These are phyloP conservation scores for Pachypsylla venusta DNA, from an alignment of 1,140 invertebrate genomes.

Conservation along the genomic window DNA sequence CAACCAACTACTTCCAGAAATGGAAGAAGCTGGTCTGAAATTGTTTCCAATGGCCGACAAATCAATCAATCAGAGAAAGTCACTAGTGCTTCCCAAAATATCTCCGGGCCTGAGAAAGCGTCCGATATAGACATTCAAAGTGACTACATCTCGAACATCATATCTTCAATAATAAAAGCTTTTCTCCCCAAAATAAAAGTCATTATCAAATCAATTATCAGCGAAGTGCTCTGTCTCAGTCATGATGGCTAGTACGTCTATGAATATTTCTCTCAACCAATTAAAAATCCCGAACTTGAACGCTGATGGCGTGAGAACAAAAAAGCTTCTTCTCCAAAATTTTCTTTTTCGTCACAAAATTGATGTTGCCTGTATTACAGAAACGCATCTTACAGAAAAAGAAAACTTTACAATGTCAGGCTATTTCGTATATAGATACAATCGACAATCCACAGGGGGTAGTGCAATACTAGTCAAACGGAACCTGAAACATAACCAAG, in stretches of 20 bases:
- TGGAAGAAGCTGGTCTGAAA: neutral
- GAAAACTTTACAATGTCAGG: neutral
- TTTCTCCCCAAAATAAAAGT: neutral
- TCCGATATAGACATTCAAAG: neutral
- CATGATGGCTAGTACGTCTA: neutral
- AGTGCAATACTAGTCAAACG: neutral
- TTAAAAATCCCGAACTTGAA: neutral
- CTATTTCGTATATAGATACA: neutral
- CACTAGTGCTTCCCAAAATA: neutral
- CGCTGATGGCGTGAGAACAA: neutral
- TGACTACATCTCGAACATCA: neutral
- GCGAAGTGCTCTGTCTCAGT: neutral
- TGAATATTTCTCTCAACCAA: neutral
- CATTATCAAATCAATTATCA: neutral
- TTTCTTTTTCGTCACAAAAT: neutral
- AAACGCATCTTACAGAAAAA: neutral
- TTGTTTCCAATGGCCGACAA: neutral
- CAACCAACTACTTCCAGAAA: neutral
- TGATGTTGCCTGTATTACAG: neutral
- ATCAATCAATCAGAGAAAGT: neutral
- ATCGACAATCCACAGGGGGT: neutral
- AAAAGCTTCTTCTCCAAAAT: neutral
- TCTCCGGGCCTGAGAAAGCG: neutral
- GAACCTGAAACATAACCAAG: neutral
- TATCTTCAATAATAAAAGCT: neutral